phyloP scores from a whole-genome alignment of 2,113 vertebrate genomes.

The Chamaetylas fuelleborni region DNA sequence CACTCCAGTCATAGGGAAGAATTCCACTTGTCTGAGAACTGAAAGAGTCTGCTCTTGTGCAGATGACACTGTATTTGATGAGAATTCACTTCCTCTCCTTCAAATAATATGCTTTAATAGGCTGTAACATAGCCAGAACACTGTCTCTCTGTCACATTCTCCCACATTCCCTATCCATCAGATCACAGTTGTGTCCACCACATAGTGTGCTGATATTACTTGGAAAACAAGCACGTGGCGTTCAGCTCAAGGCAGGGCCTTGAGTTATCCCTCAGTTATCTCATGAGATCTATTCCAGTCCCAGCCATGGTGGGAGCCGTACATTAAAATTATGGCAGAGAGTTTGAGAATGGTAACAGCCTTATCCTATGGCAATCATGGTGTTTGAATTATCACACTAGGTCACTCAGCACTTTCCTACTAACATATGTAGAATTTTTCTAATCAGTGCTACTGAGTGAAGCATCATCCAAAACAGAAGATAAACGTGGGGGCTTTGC shows the following conservation, averaged over 20 bases:
- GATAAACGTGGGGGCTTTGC: background rate
- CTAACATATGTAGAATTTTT: background rate
- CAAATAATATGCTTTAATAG: background rate
- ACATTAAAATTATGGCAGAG: background rate
- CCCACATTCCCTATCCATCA: background rate
- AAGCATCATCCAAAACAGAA: background rate
- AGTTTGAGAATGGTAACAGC: background rate
- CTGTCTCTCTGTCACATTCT: background rate
- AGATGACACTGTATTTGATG: background rate
- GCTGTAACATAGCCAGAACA: background rate
- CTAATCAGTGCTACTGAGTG: background rate
- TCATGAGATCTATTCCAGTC: background rate
- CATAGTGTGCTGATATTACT: background rate
- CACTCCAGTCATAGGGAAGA: background rate
- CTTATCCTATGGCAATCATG: background rate
- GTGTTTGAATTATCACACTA: background rate
- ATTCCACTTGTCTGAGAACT: background rate
- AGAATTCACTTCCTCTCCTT: background rate
- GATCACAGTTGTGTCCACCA: background rate
- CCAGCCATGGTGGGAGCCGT: background rate
- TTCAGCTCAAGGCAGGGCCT: background rate
- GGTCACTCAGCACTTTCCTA: background rate
- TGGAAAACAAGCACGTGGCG: background rate
- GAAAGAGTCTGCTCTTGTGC: background rate
- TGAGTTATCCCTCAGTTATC: background rate